These are phyloP conservation scores for Aphodius sticticus DNA, from an alignment of 2,888 invertebrate species.

Conservation along the genomic window DNA sequence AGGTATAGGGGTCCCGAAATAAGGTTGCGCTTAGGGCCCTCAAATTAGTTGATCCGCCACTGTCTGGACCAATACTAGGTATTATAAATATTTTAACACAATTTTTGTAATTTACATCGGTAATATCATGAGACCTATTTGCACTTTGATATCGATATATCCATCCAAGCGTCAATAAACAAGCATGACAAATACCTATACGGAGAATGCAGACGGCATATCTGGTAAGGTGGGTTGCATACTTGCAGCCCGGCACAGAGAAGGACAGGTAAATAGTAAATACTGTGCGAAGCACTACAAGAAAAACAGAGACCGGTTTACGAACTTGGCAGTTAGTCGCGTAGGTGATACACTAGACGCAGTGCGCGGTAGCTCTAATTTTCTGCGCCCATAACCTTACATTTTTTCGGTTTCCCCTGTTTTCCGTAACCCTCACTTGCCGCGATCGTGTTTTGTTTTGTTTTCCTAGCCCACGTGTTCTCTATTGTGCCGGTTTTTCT, in stretches of 20 bases:
- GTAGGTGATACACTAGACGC: constrained; percentile 45
- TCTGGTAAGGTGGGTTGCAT: constrained; percentile 34
- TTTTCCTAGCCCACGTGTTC: constrained; percentile 29
- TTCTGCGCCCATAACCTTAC: constrained; percentile 43
- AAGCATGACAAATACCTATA: not conserved
- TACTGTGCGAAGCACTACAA: not conserved
- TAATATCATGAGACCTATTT: too few relatives aligned
- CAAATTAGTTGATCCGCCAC: too few relatives aligned
- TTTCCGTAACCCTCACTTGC: constrained; percentile 29
- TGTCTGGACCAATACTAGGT: too few relatives aligned
- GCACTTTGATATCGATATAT: too few relatives aligned
- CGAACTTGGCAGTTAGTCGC: constrained; percentile 45
- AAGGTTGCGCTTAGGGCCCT: too few relatives aligned
- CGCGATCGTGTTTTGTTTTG: constrained; percentile 28
- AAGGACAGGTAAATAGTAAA: constrained; percentile 48
- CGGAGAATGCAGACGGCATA: not conserved
- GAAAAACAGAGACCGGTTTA: constrained; percentile 4
- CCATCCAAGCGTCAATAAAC: too few relatives aligned
- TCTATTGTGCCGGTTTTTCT: constrained; percentile 31
- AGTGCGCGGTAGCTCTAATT: constrained; percentile 53
- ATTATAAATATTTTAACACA: too few relatives aligned
- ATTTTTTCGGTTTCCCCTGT: constrained; percentile 34
- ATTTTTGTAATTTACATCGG: too few relatives aligned
- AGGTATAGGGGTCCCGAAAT: too few relatives aligned
- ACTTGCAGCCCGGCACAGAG: constrained; percentile 23